These are phyloP conservation scores for Hippocampus comes DNA, from an alignment of 2,113 vertebrate species.

Conservation along the genomic window DNA sequence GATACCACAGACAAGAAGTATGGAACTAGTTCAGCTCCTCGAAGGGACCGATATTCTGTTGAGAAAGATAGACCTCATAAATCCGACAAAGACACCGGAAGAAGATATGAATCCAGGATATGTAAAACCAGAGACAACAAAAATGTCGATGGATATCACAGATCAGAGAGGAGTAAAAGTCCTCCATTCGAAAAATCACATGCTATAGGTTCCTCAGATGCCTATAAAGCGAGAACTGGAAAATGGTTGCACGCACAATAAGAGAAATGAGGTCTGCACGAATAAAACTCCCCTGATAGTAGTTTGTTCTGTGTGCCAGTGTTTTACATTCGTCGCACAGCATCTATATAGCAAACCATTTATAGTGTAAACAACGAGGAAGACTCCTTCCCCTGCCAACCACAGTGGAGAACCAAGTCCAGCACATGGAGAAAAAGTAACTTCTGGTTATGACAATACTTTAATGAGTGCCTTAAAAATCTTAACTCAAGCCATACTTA, in stretches of 20 bases:
- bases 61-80: constrained; percentile 54
- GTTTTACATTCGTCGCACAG: constrained; percentile 25
- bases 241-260: constrained; percentile 14
- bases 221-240: constrained; percentile 15
- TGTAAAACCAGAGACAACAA: constrained; percentile 50
- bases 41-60: constrained; percentile 18
- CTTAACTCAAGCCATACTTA: constrained; percentile 17
- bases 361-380: constrained; percentile 52
- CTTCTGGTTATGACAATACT: constrained; percentile 16
- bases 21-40: constrained; percentile 26
- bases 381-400: constrained; percentile 27
- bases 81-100: constrained; percentile 61
- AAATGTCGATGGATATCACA: constrained; percentile 59
- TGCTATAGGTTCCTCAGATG: not conserved
- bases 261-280: constrained; percentile 23
- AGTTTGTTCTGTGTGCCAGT: constrained; percentile 10
- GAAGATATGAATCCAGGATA: constrained; percentile 68
- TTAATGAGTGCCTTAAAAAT: constrained; percentile 11
- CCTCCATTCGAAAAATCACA: constrained; percentile 18
- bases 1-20: constrained; percentile 27
- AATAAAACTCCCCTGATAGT: constrained; percentile 36
- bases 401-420: constrained; percentile 36
- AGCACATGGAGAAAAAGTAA: constrained; percentile 3
- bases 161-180: constrained; percentile 59
- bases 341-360: constrained; percentile 24